Conservation (phyloP, 1,140 invertebrate species). For the Babylonia areolata region DNA sequence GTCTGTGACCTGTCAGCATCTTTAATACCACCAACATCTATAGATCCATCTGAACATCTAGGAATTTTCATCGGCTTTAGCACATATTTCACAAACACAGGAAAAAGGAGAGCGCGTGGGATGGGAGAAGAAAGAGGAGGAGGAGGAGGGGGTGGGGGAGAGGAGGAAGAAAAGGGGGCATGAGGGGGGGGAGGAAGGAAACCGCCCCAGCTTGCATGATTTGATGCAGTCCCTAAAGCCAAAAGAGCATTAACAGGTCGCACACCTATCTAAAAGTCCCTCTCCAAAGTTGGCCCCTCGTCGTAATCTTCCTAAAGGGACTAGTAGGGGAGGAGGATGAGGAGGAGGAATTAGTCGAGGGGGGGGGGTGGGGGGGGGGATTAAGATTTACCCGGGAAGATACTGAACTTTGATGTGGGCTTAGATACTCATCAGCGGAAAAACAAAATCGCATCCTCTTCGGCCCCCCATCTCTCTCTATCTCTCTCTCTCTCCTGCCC, state of each 20-base stretch:
- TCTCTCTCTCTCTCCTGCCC: neutral
- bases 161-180: too few relatives aligned
- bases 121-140: too few relatives aligned
- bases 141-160: neutral
- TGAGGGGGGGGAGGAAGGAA: neutral
- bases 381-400: slow-evolving; percentile 15
- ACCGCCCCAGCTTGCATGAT: neutral
- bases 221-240: neutral
- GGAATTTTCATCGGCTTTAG: neutral
- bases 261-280: slow-evolving; percentile 1
- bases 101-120: too few relatives aligned
- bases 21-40: neutral
- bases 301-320: neutral
- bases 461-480: neutral
- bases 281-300: neutral
- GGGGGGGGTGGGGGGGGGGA: too few relatives aligned
- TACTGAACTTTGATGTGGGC: slow-evolving; percentile 18
- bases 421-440: neutral
- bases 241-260: neutral
- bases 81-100: neutral
- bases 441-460: neutral
- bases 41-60: neutral
- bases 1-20: neutral
- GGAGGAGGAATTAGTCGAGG: neutral
- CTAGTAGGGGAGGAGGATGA: too few relatives aligned